Evolutionary conservation across 2,888 invertebrate species (phyloP).

Genomic region (Rhorus exstirpatorius): DNA sequence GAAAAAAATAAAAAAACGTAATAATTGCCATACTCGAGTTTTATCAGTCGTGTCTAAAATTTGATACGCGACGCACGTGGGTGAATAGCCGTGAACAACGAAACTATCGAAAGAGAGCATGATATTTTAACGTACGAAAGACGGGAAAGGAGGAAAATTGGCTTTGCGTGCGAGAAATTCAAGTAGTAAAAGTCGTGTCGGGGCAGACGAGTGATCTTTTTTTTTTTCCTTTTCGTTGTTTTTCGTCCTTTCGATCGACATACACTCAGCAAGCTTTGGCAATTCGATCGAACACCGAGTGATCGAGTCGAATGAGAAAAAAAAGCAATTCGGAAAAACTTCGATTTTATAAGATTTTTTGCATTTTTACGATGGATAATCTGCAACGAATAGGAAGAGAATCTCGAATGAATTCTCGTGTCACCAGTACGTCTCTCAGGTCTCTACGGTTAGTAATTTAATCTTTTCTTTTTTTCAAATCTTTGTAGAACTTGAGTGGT

Average conservation of each 20-base stretch:
- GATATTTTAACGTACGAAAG: not conserved
- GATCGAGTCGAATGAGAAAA: too few species aligned
- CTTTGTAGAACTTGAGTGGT: not conserved
- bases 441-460: conserved; percentile 59
- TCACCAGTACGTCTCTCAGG: conserved; percentile 50
- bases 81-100: not conserved
- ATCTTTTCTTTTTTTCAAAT: not conserved
- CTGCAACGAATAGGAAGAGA: conserved; percentile 22
- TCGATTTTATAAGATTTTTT: too few species aligned
- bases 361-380: conserved; percentile 37
- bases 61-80: conserved; percentile 41
- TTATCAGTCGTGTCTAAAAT: conserved; percentile 52
- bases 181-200: conserved; percentile 45
- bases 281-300: too few species aligned
- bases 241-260: too few species aligned
- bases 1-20: conserved; percentile 18
- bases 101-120: not conserved
- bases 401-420: conserved; percentile 27
- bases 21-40: conserved; percentile 23
- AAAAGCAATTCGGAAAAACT: too few species aligned
- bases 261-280: too few species aligned
- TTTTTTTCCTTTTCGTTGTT: not conserved
- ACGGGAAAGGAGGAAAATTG: not conserved
- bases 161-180: conserved; percentile 12
- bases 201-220: conserved; percentile 45